A percentile compares a stretch with the other conserved stretches of the same genome.
These are phyloP conservation scores for Scylla paramamosain DNA, from an alignment of 1,140 invertebrate species.

Conservation along the genomic window DNA sequence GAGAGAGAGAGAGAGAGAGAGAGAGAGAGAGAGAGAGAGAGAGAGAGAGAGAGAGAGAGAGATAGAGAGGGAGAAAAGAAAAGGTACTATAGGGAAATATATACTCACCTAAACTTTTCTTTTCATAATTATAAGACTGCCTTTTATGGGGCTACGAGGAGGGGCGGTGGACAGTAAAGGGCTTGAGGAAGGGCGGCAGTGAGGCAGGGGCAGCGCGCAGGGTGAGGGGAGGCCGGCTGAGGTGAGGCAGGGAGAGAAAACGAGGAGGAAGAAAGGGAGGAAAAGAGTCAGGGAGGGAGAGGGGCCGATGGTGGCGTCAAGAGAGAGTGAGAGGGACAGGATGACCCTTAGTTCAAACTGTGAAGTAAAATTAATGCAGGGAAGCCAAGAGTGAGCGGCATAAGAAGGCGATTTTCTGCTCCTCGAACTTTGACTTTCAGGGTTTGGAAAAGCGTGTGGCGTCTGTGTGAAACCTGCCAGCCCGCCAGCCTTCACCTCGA, in stretches of 20 bases:
- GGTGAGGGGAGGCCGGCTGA: too few relatives aligned
- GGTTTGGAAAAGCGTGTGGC: background rate
- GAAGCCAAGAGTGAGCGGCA: background rate
- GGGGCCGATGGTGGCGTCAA: background rate
- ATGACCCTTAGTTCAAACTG: background rate
- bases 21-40: slow-evolving; percentile 7
- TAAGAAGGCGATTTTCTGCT: background rate
- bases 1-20: background rate
- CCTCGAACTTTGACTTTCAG: background rate
- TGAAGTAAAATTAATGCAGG: background rate
- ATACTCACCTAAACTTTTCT: background rate
- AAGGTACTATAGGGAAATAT: background rate
- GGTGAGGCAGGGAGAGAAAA: background rate
- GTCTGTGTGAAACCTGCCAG: background rate
- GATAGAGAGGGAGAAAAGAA: slow-evolving; percentile 23
- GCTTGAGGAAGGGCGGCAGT: background rate
- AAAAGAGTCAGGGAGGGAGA: background rate
- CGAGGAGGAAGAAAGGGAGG: background rate
- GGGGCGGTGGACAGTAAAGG: background rate
- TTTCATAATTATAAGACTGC: background rate
- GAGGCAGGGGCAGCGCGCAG: background rate
- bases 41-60: background rate
- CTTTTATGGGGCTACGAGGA: background rate
- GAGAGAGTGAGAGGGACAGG: background rate
- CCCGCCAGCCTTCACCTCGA: background rate